Conservation (phyloP, 2,113 vertebrate genomes). For the Alouatta palliata region DNA sequence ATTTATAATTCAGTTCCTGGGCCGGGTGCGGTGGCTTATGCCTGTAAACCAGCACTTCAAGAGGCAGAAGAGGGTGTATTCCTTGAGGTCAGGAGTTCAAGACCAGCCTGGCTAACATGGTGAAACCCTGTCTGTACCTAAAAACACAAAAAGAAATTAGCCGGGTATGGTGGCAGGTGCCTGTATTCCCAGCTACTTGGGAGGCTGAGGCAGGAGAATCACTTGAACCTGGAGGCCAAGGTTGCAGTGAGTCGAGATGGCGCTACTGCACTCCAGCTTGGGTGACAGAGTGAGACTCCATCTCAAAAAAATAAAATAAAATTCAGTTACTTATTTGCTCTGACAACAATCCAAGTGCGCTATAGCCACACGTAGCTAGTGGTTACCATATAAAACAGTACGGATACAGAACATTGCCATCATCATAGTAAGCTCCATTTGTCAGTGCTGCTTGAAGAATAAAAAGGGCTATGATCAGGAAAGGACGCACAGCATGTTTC, state of each 20-base stretch:
- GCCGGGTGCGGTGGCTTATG: not conserved
- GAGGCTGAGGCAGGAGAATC: not conserved
- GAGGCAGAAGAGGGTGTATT: not conserved
- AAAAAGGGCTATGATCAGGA: not conserved
- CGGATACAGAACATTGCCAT: not conserved
- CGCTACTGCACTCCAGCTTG: not conserved
- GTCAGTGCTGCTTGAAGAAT: not conserved
- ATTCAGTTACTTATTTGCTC: not conserved
- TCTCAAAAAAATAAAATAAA: not conserved
- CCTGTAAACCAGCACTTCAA: not conserved
- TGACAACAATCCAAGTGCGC: not conserved
- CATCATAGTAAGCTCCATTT: not conserved
- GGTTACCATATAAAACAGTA: not conserved
- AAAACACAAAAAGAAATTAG: not conserved
- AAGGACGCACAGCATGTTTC: not conserved
- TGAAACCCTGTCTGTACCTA: no score
- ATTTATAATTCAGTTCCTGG: slow-evolving; percentile 21
- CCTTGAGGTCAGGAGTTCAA: not conserved
- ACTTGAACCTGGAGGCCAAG: not conserved
- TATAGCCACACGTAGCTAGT: not conserved
- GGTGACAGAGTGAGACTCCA: not conserved
- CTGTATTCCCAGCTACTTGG: not conserved
- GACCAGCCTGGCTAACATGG: not conserved
- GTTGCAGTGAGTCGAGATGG: not conserved
- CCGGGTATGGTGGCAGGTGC: not conserved